These are phyloP conservation scores for Panthera uncia DNA, from an alignment of 2,113 vertebrate genomes.

Conservation along the genomic window DNA sequence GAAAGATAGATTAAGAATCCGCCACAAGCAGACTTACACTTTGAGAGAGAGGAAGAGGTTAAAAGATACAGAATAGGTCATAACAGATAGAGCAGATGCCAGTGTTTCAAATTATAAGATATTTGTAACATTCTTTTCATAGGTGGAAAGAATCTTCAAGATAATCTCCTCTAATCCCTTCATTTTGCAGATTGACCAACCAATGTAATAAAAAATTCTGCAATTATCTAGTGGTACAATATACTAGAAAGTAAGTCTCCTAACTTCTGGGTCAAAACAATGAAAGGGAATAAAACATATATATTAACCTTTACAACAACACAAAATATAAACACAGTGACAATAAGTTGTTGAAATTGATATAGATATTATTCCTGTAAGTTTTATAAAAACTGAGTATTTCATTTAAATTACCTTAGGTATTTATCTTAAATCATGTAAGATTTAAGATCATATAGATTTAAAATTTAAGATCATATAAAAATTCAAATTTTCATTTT, in stretches of 20 bases:
- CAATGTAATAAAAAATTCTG: not conserved
- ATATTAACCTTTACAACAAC: not conserved
- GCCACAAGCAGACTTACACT: not conserved
- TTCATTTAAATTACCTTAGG: not conserved
- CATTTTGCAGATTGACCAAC: not conserved
- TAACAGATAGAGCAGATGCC: not conserved
- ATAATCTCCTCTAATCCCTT: not conserved
- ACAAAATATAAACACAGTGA: not conserved
- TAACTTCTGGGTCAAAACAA: not conserved
- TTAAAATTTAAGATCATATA: not conserved
- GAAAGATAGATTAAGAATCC: not conserved
- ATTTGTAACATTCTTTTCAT: not conserved
- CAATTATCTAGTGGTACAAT: not conserved
- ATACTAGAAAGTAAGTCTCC: not conserved
- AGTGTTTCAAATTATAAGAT: not conserved
- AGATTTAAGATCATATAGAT: too few species aligned
- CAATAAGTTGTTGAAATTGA: not conserved
- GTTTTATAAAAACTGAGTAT: not conserved
- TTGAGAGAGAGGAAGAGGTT: not conserved
- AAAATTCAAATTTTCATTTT: not conserved
- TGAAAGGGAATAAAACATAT: not conserved
- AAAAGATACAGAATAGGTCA: not conserved
- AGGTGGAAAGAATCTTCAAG: not conserved
- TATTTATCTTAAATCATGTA: not conserved
- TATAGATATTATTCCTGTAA: not conserved